These are phyloP conservation scores for Falcunculus frontatus DNA, from an alignment of 2,113 vertebrate species.

Conservation along the genomic window DNA sequence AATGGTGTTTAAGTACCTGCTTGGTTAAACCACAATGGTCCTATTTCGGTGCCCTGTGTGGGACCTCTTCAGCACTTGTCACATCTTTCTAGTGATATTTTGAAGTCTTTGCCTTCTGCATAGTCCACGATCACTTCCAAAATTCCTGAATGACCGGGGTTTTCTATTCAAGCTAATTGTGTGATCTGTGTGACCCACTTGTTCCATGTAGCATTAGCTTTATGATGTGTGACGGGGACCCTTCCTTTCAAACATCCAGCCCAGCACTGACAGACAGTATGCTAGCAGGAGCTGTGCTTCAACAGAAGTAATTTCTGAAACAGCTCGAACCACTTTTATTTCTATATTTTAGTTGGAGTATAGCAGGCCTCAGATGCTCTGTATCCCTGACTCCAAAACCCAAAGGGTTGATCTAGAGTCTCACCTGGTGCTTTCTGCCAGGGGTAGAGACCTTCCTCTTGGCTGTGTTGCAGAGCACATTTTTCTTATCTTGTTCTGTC, in stretches of 20 bases:
- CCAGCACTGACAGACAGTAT: not conserved
- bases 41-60: too few relatives aligned
- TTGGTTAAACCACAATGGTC: not conserved
- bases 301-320: not conserved
- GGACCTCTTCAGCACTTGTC: not conserved
- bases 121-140: not conserved
- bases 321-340: not conserved
- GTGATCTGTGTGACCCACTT: not conserved
- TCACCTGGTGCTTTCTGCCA: not conserved
- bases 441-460: not conserved
- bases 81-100: not conserved
- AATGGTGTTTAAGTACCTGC: not conserved
- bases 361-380: not conserved
- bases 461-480: not conserved
- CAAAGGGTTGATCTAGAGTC: not conserved
- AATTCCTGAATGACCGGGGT: not conserved
- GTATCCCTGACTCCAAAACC: not conserved
- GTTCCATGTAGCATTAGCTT: rapidly evolving
- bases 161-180: not conserved
- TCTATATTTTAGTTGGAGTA: not conserved
- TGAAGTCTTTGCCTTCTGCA: not conserved
- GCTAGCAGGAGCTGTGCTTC: not conserved
- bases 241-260: not conserved
- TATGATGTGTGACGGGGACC: not conserved
- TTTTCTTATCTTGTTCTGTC: not conserved